phyloP scores from a whole-genome alignment of 2,113 vertebrate species.

The Sander vitreus region DNA sequence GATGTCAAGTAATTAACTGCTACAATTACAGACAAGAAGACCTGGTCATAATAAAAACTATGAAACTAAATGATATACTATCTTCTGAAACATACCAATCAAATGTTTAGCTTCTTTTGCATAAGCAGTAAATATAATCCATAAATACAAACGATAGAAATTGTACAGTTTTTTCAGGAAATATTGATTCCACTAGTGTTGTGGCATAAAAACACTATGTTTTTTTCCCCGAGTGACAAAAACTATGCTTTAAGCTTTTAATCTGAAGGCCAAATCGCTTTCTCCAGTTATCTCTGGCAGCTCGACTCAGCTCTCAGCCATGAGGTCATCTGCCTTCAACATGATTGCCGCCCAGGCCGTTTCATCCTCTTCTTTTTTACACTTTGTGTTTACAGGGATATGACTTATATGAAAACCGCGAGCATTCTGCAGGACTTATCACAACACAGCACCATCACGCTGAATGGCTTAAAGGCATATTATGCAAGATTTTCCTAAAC shows the following conservation, averaged over 20 bases:
- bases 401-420: slow-evolving; percentile 1
- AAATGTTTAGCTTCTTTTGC: not conserved
- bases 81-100: not conserved
- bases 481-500: too few relatives aligned
- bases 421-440: not conserved
- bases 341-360: not conserved
- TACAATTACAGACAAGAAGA: not conserved
- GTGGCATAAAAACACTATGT: slow-evolving; percentile 5
- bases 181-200: not conserved
- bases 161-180: not conserved
- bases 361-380: not conserved
- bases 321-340: slow-evolving; percentile 17
- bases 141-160: not conserved
- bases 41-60: not conserved
- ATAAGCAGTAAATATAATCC: not conserved
- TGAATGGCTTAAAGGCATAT: too few relatives aligned
- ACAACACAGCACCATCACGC: not conserved
- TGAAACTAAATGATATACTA: not conserved
- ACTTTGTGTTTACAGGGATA: slow-evolving; percentile 5
- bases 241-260: slow-evolving; percentile 51
- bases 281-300: slow-evolving; percentile 41
- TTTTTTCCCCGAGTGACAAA: slow-evolving; percentile 29
- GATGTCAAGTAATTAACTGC: slow-evolving; percentile 4
- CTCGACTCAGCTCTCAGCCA: slow-evolving; percentile 12
- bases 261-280: slow-evolving; percentile 42